Base-by-base conservation (phyloP, 2,797 vertebrate species). In the Mormyrus hasselquistii region DNA sequence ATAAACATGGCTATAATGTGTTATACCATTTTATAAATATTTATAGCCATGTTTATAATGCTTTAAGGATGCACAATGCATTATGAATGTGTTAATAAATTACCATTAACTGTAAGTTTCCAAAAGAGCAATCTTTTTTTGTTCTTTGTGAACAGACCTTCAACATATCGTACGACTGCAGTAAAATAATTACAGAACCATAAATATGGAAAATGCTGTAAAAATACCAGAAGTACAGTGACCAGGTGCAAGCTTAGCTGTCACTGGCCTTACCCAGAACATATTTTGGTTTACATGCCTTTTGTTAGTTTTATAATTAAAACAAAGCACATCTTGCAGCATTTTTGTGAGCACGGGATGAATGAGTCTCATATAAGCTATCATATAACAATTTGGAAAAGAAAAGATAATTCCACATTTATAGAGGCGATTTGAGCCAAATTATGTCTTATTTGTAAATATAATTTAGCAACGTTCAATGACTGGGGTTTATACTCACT, bases 391-490 rank as follows among this genome's bases (percentile, higher is more conserved):
- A 84, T 25, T 22, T 19, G 82, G 25, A 84, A 52, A 49, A 84
- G 41, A 52, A 49, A 85, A 22, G 3, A 52, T 29, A 22, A 85
- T 25, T 22, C 44, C 47, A 85, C 6, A 2, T 41, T 41, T 79
- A 41, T 44, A 79, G 34, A 79, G 38, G 6, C 7, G 2, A 44
- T 44, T 79, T 79, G 14, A 44, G 73, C 34, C 38, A 79, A n/a
- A 79, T 79, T n/a, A 79, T 9, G 5, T 79, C 38, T 79, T 79
- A 79, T 79, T 79, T 79, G 73, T 79, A 44, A 79, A 79, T 79
- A n/a, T 79, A 38, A 38, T 38, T 73, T 73, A 73, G 65, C 65
- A 12, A 25, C 12, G 22, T 52, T 49, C 47, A 85, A 2, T 22
- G 44, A 52, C 4, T 52, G 44, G n/a, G 19, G 41, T 85, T 85